Evolutionary conservation across 2,888 invertebrate species (phyloP).

Genomic region (Sisyra terminalis): DNA sequence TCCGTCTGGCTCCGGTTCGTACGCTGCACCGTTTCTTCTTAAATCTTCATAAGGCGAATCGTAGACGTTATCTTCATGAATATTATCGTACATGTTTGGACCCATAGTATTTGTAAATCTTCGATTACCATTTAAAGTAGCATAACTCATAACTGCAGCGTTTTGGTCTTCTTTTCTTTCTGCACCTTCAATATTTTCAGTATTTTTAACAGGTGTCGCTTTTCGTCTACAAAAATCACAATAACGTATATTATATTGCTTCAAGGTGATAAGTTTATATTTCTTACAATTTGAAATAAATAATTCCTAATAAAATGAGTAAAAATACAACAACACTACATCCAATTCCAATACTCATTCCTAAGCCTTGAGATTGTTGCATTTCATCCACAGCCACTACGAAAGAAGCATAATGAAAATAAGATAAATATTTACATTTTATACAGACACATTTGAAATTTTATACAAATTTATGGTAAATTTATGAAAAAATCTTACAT

Average conservation of each 20-base stretch:
- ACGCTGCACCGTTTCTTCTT: slow-evolving; percentile 35
- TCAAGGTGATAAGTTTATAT: neutral
- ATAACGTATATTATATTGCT: slow-evolving; percentile 8
- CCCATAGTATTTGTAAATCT: slow-evolving; percentile 28
- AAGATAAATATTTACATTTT: slow-evolving; percentile 6
- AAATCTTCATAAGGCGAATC: slow-evolving; percentile 60
- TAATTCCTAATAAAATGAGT: slow-evolving; percentile 57
- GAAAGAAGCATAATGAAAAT: slow-evolving; percentile 12
- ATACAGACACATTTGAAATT: slow-evolving; percentile 2
- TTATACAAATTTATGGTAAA: slow-evolving; percentile 1
- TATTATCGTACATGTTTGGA: slow-evolving; percentile 39
- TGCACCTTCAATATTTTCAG: slow-evolving; percentile 74
- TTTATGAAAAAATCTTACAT: slow-evolving; percentile 25
- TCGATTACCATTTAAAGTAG: slow-evolving; percentile 59
- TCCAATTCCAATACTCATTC: slow-evolving; percentile 69
- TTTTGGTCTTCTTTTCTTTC: slow-evolving; percentile 74
- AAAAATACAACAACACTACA: slow-evolving; percentile 68
- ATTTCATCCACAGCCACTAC: slow-evolving; percentile 45
- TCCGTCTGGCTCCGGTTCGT: slow-evolving; percentile 48
- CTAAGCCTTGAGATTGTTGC: slow-evolving; percentile 53
- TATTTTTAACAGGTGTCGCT: slow-evolving; percentile 74
- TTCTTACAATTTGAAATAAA: slow-evolving; percentile 69
- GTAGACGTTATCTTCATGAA: slow-evolving; percentile 52
- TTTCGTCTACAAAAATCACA: slow-evolving; percentile 45
- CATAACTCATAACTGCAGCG: slow-evolving; percentile 80